phyloP scores from a whole-genome alignment of 1,140 invertebrate genomes.

The Daktulosphaira vitifoliae region DNA sequence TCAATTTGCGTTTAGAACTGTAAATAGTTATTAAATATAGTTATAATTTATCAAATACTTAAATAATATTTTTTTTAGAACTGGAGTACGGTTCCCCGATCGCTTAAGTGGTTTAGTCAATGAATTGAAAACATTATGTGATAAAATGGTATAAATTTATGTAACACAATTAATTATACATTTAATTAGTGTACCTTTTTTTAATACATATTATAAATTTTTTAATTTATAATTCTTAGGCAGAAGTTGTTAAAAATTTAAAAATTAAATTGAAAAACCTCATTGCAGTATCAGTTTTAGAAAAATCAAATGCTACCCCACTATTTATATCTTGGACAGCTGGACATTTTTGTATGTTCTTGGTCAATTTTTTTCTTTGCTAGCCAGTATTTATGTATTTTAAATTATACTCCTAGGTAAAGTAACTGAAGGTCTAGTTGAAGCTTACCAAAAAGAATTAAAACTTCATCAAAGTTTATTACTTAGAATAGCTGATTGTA shows the following conservation, averaged over 20 bases:
- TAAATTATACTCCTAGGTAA: no score
- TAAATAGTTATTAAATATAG: background rate
- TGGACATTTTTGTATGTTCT: slow-evolving; percentile 15
- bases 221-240: no score
- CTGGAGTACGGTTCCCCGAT: background rate
- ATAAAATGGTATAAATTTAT: slow-evolving; percentile 6
- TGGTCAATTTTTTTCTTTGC: no score
- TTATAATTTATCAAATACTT: background rate
- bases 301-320: slow-evolving; percentile 5
- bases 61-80: background rate
- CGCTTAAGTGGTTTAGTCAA: background rate
- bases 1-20: background rate
- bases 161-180: background rate
- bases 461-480: slow-evolving; percentile 10
- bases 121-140: slow-evolving; percentile 1
- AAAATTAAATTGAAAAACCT: background rate
- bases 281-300: background rate
- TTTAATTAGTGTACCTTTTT: background rate
- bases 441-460: slow-evolving; percentile 4
- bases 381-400: no score
- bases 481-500: background rate
- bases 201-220: no score
- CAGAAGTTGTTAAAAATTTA: background rate
- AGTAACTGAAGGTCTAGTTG: background rate
- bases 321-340: slow-evolving; percentile 27